Base-by-base conservation (phyloP, 2,113 vertebrate genomes). In the Ictalurus punctatus region DNA sequence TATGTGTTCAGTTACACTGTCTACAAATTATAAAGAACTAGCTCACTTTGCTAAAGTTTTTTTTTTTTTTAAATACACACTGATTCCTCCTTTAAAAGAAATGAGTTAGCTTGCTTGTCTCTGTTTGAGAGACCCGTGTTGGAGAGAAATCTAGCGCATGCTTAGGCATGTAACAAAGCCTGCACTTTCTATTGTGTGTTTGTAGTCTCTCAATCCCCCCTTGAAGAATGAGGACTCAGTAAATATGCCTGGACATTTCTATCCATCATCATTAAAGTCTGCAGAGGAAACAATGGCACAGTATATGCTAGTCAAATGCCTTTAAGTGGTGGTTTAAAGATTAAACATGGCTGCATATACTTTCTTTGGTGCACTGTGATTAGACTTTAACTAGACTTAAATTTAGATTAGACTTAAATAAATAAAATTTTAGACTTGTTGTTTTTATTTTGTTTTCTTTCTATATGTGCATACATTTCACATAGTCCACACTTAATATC, bases 151-250 rank as follows among this genome's bases (percentile, higher is more conserved):
- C 44, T 78, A 44, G 85, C 37, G 48, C 88, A 82, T 76, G 88
- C 69, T 80, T 58, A 83, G 87, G 59, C 86, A 84, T 85, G 88
- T 59, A 86, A 63, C 44, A 76, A 59, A 78, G 48, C 56, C 74
- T 48, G 82, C 58, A 86, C 19, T 82, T 82, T 89, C 63, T 73
- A 44, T 80, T 84, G 14, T 63, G 82, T 80, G 37, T 86, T 65
- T 74, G 58, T 71, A 90, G 69, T 73, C 82, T 48, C 89, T 34
- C 63, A 69, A 67, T 30, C 19, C 59, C 56, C 27, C 34, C 9
- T 10, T 10, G 48, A 52, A 52, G 48, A 52, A 52, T 52, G 48
- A 52, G 48, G 48, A 52, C 48, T 52, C 48, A 52, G 48, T 52
- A 52, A 52, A 52, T 52, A 52, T 52, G 48, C 48, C 48, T 52